phyloP scores from a whole-genome alignment of 2,888 invertebrate genomes.

The Odontothrips loti region DNA sequence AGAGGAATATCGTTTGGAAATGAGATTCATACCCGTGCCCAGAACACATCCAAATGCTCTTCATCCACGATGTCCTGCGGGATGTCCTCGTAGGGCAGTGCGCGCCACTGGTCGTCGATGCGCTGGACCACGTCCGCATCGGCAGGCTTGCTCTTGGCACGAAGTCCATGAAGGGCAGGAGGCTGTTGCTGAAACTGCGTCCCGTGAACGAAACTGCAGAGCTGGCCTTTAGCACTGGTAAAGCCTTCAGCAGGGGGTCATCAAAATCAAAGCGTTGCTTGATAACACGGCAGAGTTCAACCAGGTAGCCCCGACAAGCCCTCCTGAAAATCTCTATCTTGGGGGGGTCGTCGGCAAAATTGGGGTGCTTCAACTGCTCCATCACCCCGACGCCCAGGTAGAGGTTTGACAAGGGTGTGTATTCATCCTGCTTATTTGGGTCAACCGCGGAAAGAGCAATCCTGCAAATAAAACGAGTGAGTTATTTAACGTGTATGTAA shows the following conservation, averaged over 20 bases:
- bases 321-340: slow-evolving; percentile 34
- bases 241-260: slow-evolving; percentile 33
- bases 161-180: slow-evolving; percentile 9
- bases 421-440: slow-evolving; percentile 34
- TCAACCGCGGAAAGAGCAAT: slow-evolving; percentile 28
- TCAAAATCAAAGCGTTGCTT: slow-evolving; percentile 38
- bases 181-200: background rate
- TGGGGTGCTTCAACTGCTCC: slow-evolving; percentile 34
- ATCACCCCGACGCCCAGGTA: slow-evolving; percentile 35
- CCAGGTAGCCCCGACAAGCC: slow-evolving; percentile 36
- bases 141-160: background rate
- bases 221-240: slow-evolving; percentile 34
- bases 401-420: slow-evolving; percentile 34
- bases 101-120: slow-evolving; percentile 38
- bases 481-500: background rate
- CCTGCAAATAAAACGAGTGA: background rate
- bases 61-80: slow-evolving; percentile 34
- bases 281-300: slow-evolving; percentile 36
- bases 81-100: slow-evolving; percentile 32
- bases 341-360: slow-evolving; percentile 30
- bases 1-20: background rate
- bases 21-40: slow-evolving; percentile 33
- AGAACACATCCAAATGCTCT: slow-evolving; percentile 37
- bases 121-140: slow-evolving; percentile 32
- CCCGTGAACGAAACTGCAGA: slow-evolving; percentile 29